phyloP scores from a whole-genome alignment of 2,888 invertebrate genomes.

The Aleiodes testaceus region DNA sequence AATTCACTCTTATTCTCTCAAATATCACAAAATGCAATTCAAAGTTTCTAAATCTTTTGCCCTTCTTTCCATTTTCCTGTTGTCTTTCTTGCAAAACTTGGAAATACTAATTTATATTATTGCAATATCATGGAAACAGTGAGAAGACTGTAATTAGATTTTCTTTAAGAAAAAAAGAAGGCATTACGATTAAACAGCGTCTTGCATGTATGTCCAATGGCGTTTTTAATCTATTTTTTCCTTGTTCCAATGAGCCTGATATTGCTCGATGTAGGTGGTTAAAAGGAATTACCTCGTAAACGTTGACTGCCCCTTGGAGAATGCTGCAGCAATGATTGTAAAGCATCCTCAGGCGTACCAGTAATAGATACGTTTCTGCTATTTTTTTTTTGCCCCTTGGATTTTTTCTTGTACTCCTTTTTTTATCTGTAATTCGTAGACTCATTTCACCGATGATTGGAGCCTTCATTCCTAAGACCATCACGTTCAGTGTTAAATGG shows the following conservation, averaged over 20 bases:
- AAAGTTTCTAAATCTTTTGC: too few species aligned
- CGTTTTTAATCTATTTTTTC: conserved; percentile 45
- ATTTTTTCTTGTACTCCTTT: neutral
- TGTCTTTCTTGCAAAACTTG: too few species aligned
- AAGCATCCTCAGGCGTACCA: conserved; percentile 53
- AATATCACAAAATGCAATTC: too few species aligned
- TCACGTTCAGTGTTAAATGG: conserved; percentile 50
- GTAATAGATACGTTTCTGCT: conserved; percentile 34
- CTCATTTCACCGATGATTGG: conserved; percentile 51
- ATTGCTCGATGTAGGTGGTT: conserved; percentile 49
- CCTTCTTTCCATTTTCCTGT: too few species aligned
- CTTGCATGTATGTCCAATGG: conserved; percentile 13
- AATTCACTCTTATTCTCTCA: too few species aligned
- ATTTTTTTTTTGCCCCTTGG: conserved; percentile 2
- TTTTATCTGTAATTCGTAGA: neutral
- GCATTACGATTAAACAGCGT: too few species aligned
- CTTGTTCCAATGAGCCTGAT: conserved; percentile 39
- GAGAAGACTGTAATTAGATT: too few species aligned
- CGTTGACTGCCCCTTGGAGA: conserved; percentile 57
- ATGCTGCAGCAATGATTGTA: conserved; percentile 57
- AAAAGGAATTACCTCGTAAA: conserved; percentile 62
- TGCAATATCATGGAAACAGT: too few species aligned
- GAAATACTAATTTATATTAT: too few species aligned
- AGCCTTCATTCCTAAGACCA: conserved; percentile 57
- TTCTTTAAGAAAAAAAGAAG: too few species aligned